Percentiles rank a stretch among this genome's conserved stretches.
Evolutionary conservation across 2,888 invertebrate species (phyloP).

Genomic region (Spodoptera exigua): DNA sequence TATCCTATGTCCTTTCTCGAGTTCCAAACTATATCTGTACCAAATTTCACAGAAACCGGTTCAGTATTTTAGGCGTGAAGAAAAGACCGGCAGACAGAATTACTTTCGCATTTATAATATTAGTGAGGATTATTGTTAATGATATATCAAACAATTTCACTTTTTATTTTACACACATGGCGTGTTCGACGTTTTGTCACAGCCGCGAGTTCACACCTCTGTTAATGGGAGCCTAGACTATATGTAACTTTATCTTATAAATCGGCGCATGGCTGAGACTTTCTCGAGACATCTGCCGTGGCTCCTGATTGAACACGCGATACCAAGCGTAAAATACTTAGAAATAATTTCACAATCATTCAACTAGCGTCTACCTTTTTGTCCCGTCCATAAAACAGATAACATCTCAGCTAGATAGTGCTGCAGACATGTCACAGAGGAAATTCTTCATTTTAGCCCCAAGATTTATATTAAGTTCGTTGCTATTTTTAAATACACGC

Average conservation of each 20-base stretch:
- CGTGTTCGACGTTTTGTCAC: slow-evolving; percentile 29
- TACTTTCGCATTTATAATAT: too few species aligned
- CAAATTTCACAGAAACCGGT: too few species aligned
- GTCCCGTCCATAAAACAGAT: slow-evolving; percentile 53
- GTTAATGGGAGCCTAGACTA: slow-evolving; percentile 53
- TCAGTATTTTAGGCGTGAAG: too few species aligned
- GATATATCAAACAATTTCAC: slow-evolving; percentile 14
- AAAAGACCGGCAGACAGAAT: too few species aligned
- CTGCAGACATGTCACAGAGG: slow-evolving; percentile 44
- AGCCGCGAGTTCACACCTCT: slow-evolving; percentile 29
- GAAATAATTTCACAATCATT: slow-evolving; percentile 64
- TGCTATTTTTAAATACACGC: slow-evolving; percentile 3
- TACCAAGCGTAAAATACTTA: slow-evolving; percentile 60
- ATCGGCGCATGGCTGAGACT: slow-evolving; percentile 69
- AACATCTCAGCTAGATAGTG: slow-evolving; percentile 51
- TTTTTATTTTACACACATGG: slow-evolving; percentile 16
- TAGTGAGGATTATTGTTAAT: too few species aligned
- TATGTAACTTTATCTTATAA: slow-evolving; percentile 66
- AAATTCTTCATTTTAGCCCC: slow-evolving; percentile 46
- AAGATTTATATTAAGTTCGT: slow-evolving; percentile 34
- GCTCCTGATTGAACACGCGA: slow-evolving; percentile 69
- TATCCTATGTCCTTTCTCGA: too few species aligned
- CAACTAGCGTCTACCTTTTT: slow-evolving; percentile 53
- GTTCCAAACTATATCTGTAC: too few species aligned
- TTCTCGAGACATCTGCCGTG: slow-evolving; percentile 76